These are phyloP conservation scores for Cottoperca gobio DNA, from an alignment of 2,797 vertebrate genomes.

Conservation along the genomic window DNA sequence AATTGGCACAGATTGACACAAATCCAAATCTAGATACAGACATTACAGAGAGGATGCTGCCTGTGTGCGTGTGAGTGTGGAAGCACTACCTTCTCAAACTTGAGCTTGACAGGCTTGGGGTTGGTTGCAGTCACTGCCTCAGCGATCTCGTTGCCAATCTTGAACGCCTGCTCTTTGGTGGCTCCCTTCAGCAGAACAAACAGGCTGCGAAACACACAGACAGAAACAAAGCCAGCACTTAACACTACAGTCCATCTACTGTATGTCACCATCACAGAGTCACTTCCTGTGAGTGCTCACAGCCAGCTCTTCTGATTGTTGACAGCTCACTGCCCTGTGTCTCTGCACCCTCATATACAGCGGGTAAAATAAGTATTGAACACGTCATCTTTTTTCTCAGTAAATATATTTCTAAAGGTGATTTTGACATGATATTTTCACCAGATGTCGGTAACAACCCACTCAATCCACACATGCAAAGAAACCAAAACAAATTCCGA, in stretches of 20 bases:
- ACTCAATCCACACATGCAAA: too few species aligned
- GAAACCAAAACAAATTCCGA: too few species aligned
- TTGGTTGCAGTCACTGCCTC: constrained; percentile 97
- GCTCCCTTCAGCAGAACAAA: constrained; percentile 98
- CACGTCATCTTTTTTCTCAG: too few species aligned
- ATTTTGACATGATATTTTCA: too few species aligned
- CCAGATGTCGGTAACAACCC: too few species aligned
- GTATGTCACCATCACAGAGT: not conserved
- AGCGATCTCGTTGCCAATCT: constrained; percentile 96
- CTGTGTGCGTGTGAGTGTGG: not conserved
- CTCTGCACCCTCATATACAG: too few species aligned
- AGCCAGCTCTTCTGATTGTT: too few species aligned
- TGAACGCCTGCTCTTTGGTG: constrained; percentile 98
- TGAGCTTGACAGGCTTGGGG: constrained; percentile 95
- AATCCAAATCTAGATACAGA: constrained; percentile 10
- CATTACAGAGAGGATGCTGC: not conserved
- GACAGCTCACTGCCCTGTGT: too few species aligned
- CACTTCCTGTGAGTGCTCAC: not conserved
- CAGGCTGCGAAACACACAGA: constrained; percentile 84
- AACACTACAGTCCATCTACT: not conserved
- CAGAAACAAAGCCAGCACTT: not conserved
- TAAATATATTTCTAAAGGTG: too few species aligned
- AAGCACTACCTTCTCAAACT: constrained; percentile 95
- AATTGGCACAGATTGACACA: not conserved
- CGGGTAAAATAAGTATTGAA: too few species aligned